A percentile compares a stretch with the other conserved stretches of the same genome.
phyloP scores from a whole-genome alignment of 1,140 invertebrate species.

The Parapsyche elsis region DNA sequence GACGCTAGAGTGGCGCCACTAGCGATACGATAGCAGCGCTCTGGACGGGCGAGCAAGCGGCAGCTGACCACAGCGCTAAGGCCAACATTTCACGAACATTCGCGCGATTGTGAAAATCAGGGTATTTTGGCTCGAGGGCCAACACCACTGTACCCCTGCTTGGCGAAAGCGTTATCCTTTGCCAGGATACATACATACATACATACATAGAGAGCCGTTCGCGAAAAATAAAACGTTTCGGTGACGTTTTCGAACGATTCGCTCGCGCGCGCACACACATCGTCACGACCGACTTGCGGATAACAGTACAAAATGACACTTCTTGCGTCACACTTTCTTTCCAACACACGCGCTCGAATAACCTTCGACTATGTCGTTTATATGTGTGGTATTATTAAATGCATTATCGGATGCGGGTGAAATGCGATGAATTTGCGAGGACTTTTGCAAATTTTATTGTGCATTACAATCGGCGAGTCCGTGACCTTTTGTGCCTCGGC shows the following conservation, averaged over 20 bases:
- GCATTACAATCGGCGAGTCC: not conserved
- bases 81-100: too few species aligned
- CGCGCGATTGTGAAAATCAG: too few species aligned
- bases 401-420: too few species aligned
- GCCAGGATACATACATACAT: not conserved
- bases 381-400: not conserved
- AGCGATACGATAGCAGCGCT: too few species aligned
- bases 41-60: too few species aligned
- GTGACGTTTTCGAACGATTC: not conserved
- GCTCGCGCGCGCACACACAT: not conserved
- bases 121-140: not conserved
- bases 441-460: too few species aligned
- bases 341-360: not conserved
- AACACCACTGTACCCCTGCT: not conserved
- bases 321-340: conserved; percentile 32
- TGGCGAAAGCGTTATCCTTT: not conserved
- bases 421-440: not conserved
- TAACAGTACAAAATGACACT: conserved; percentile 32
- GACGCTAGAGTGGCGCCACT: too few species aligned
- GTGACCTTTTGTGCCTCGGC: conserved; percentile 28
- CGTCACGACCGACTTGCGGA: conserved; percentile 22
- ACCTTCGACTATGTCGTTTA: too few species aligned
- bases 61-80: too few species aligned
- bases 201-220: not conserved
- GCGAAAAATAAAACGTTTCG: conserved; percentile 10